These are phyloP conservation scores for Platyura marginata DNA, from an alignment of 1,140 invertebrate genomes.

Conservation along the genomic window DNA sequence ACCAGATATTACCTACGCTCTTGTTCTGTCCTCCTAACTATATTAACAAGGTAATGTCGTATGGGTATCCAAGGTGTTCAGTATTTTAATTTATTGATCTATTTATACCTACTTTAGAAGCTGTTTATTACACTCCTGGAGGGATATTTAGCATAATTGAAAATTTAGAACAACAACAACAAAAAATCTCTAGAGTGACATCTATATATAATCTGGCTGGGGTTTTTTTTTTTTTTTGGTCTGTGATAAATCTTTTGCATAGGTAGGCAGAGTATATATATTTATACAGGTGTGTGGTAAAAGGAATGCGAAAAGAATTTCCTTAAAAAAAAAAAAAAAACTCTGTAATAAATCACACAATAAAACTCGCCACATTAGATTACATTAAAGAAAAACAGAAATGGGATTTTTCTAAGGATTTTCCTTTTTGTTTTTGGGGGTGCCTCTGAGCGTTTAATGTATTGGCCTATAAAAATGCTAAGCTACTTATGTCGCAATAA, in stretches of 20 bases:
- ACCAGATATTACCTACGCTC: no score
- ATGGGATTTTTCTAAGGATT: not conserved
- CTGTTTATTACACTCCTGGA: not conserved
- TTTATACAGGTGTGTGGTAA: no score
- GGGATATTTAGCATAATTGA: conserved; percentile 1
- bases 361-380: not conserved
- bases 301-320: not conserved
- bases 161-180: not conserved
- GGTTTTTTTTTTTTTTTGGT: not conserved
- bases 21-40: no score
- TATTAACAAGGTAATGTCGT: no score
- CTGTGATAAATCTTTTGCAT: not conserved
- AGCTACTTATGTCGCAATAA: not conserved
- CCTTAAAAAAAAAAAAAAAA: not conserved
- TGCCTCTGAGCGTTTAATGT: no score
- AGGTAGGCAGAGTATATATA: no score
- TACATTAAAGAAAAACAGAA: not conserved
- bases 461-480: not conserved
- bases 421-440: no score
- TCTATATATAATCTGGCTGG: not conserved
- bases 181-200: conserved; percentile 1
- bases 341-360: not conserved
- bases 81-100: not conserved
- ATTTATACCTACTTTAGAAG: not conserved
- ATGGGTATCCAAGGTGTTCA: no score